A percentile compares a stretch with the other conserved stretches of the same genome.
These are phyloP conservation scores for Chrysaora quinquecirrha DNA, from an alignment of 30 jellyfish, hydroid and myxozoan genomes.

Conservation along the genomic window DNA sequence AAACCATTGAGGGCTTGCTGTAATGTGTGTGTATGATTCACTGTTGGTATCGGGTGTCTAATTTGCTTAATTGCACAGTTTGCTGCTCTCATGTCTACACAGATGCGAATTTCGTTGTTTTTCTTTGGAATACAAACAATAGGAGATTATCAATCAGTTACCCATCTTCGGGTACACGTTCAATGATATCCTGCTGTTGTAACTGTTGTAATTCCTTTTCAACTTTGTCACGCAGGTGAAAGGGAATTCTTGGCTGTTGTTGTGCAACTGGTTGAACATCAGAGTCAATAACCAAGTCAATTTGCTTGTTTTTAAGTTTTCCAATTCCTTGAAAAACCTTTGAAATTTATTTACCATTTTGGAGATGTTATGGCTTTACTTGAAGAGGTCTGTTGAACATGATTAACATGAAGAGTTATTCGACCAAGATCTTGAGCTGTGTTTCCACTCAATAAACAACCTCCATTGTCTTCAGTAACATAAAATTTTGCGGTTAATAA, in stretches of 20 bases:
- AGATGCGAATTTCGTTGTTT: too few species aligned
- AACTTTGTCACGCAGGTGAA: conserved; percentile 27
- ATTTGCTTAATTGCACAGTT: too few species aligned
- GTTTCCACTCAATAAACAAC: background rate
- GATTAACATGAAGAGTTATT: background rate
- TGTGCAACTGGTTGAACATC: conserved; percentile 41
- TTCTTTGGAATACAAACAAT: too few species aligned
- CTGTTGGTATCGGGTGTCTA: too few species aligned
- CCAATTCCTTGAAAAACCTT: conserved; percentile 26
- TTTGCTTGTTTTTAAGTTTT: conserved; percentile 18
- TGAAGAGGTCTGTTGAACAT: background rate
- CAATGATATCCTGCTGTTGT: conserved; percentile 22
- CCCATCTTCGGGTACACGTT: too few species aligned
- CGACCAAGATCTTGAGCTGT: conserved; percentile 7
- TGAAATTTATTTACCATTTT: conserved; percentile 6
- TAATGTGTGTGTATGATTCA: too few species aligned
- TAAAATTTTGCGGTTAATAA: too few species aligned
- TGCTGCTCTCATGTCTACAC: too few species aligned
- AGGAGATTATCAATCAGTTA: too few species aligned
- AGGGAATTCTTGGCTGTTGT: conserved; percentile 28
- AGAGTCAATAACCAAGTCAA: conserved; percentile 16
- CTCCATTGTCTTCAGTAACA: background rate
- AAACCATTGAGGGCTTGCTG: too few species aligned
- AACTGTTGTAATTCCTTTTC: background rate
- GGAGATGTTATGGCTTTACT: background rate